phyloP scores from a whole-genome alignment of 1,140 invertebrate species.

The Olivierus martensii region DNA sequence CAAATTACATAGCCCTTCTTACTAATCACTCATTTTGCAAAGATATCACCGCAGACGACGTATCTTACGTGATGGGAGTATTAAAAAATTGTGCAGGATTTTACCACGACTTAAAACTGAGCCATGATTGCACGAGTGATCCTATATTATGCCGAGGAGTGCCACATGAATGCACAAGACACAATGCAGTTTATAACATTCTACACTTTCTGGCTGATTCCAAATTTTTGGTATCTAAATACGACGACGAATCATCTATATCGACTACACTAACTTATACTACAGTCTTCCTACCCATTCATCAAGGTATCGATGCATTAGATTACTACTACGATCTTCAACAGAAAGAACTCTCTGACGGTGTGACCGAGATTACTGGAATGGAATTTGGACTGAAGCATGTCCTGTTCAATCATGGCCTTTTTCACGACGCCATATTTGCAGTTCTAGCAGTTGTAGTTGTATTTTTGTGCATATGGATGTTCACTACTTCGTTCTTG shows the following conservation, averaged over 20 bases:
- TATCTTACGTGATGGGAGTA: conserved; percentile 44
- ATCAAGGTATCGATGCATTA: conserved; percentile 52
- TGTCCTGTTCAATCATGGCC: conserved; percentile 63
- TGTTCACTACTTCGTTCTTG: conserved; percentile 76
- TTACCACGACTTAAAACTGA: conserved; percentile 56
- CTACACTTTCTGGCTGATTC: conserved; percentile 67
- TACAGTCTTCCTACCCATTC: conserved; percentile 70
- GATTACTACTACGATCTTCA: conserved; percentile 60
- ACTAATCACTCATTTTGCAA: conserved; percentile 63
- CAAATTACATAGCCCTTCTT: conserved; percentile 75
- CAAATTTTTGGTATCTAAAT: conserved; percentile 47
- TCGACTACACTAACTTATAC: conserved; percentile 42
- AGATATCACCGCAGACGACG: conserved; percentile 50
- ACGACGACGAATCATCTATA: not conserved
- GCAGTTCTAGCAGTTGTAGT: conserved; percentile 59
- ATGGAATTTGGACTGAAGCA: conserved; percentile 79
- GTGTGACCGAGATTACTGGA: conserved; percentile 49
- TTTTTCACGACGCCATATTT: conserved; percentile 64
- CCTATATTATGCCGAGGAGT: conserved; percentile 42
- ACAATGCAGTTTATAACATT: conserved; percentile 70
- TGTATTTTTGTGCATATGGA: conserved; percentile 68
- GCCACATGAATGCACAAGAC: conserved; percentile 52
- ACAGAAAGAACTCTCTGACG: conserved; percentile 45
- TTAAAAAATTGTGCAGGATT: conserved; percentile 55
- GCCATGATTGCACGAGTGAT: conserved; percentile 46